Evolutionary conservation across 2,797 vertebrate genomes (phyloP).

Genomic region (Hypotaenidia philippensis): DNA sequence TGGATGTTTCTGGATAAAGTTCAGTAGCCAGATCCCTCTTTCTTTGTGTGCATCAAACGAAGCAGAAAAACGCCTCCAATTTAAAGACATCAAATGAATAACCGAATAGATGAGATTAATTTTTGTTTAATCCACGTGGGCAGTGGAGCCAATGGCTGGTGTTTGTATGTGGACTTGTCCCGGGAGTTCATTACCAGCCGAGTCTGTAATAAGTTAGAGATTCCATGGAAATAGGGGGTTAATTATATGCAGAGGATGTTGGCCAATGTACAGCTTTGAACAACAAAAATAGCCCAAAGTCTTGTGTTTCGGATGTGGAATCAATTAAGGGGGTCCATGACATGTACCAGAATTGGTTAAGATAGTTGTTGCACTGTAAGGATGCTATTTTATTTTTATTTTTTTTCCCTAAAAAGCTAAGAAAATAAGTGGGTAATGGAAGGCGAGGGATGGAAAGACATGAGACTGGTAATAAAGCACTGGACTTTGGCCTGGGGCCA

Average conservation of each 20-base stretch:
- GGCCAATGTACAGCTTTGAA: constrained; percentile 48
- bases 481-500: constrained; percentile 33
- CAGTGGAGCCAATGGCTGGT: constrained; percentile 10
- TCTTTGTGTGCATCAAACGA: constrained; percentile 72
- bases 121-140: constrained; percentile 55
- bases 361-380: constrained; percentile 5
- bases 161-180: constrained; percentile 28
- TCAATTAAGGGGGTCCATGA: constrained; percentile 61
- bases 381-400: neutral
- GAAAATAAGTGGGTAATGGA: constrained; percentile 40
- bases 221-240: constrained; percentile 54
- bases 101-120: constrained; percentile 64
- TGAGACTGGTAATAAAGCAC: constrained; percentile 37
- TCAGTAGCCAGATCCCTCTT: constrained; percentile 71
- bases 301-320: constrained; percentile 60
- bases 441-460: constrained; percentile 16
- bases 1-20: constrained; percentile 76
- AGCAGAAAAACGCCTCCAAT: constrained; percentile 71
- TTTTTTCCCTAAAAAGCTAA: neutral
- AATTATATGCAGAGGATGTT: constrained; percentile 64
- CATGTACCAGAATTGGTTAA: constrained; percentile 12
- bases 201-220: constrained; percentile 51
- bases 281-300: constrained; percentile 61
- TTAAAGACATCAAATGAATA: constrained; percentile 73
- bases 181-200: constrained; percentile 43